phyloP scores from a whole-genome alignment of 2,113 vertebrate species.

The Oxyura jamaicensis region DNA sequence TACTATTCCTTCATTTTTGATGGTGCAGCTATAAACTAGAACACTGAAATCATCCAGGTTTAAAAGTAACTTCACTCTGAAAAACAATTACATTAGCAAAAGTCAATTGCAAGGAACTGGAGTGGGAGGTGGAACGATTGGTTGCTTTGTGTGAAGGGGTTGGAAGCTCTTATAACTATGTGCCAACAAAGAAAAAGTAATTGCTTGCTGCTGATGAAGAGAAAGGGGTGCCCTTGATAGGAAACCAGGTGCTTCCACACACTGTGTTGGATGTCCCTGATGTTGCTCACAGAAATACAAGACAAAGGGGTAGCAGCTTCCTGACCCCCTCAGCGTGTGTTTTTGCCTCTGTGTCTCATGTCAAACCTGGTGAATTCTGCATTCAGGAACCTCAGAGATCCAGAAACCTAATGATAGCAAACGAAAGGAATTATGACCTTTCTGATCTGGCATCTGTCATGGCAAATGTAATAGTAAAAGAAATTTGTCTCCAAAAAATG shows the following conservation, averaged over 20 bases:
- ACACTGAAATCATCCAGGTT: not conserved
- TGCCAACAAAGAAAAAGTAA: not conserved
- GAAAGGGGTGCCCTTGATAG: not conserved
- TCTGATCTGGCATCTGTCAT: not conserved
- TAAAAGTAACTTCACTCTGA: not conserved
- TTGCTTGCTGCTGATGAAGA: rapidly evolving
- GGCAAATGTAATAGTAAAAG: not conserved
- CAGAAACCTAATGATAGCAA: not conserved
- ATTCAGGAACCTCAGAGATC: not conserved
- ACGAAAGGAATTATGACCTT: rapidly evolving
- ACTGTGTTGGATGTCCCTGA: not conserved
- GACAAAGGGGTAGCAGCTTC: not conserved
- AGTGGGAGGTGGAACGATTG: not conserved
- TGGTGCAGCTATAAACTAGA: not conserved
- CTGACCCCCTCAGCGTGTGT: not conserved
- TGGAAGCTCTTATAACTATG: not conserved
- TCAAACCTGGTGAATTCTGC: not conserved
- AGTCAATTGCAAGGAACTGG: not conserved
- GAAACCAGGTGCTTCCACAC: not conserved
- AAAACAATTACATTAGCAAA: not conserved
- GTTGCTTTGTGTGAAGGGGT: not conserved
- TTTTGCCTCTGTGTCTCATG: rapidly evolving
- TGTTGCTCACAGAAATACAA: not conserved
- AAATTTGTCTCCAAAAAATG: not conserved
- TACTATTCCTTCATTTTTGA: not conserved